Evolutionary conservation across 2,888 invertebrate genomes (phyloP).

Genomic region (Andrena camellia): DNA sequence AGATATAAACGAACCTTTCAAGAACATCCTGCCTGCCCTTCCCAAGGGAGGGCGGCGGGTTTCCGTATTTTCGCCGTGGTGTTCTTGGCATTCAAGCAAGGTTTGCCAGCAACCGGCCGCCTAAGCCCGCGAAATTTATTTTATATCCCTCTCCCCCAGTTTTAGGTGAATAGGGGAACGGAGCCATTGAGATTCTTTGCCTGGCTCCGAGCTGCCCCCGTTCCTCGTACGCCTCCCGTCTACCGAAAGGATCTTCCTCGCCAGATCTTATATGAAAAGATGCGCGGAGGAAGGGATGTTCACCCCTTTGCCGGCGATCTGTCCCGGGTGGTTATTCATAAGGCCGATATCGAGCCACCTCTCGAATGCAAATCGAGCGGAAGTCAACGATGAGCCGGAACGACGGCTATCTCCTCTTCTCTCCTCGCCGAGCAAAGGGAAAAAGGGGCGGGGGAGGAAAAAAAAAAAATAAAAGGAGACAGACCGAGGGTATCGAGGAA

Average conservation of each 20-base stretch:
- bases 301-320: slow-evolving; percentile 51
- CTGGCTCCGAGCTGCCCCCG: slow-evolving; percentile 24
- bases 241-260: slow-evolving; percentile 53
- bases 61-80: slow-evolving; percentile 39
- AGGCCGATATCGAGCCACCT: slow-evolving; percentile 66
- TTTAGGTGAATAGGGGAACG: slow-evolving; percentile 57
- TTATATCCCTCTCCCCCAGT: slow-evolving; percentile 62
- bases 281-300: slow-evolving; percentile 37
- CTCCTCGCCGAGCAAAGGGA: slow-evolving; percentile 21
- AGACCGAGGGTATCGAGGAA: slow-evolving; percentile 36
- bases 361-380: slow-evolving; percentile 71
- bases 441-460: background rate
- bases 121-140: slow-evolving; percentile 63
- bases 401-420: slow-evolving; percentile 46
- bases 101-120: slow-evolving; percentile 32
- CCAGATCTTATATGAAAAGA: slow-evolving; percentile 64
- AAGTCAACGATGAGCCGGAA: slow-evolving; percentile 68
- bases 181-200: slow-evolving; percentile 55
- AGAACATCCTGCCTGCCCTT: slow-evolving; percentile 35
- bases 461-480: slow-evolving; percentile 10
- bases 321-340: slow-evolving; percentile 69
- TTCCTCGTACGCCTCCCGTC: slow-evolving; percentile 28
- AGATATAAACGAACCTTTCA: slow-evolving; percentile 62
- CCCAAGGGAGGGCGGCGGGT: background rate
- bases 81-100: slow-evolving; percentile 49